Conservation (phyloP, 2,113 vertebrate genomes). For the Gallinago media region DNA sequence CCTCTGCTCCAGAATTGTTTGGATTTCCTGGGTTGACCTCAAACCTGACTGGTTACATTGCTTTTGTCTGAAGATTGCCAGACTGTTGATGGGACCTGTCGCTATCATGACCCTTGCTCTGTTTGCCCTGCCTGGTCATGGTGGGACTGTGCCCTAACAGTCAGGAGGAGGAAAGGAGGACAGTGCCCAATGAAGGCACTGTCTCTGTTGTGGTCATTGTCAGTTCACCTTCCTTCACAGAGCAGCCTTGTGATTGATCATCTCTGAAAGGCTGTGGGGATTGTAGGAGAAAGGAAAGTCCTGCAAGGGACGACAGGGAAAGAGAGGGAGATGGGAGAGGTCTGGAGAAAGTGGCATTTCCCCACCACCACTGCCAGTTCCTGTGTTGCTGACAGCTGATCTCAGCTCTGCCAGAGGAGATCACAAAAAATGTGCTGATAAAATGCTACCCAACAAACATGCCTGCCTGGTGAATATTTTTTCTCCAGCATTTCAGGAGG, state of each 20-base stretch:
- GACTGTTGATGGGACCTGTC: background rate
- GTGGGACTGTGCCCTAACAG: background rate
- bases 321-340: background rate
- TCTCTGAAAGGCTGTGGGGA: background rate
- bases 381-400: background rate
- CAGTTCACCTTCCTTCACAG: background rate
- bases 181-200: background rate
- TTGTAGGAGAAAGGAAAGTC: background rate
- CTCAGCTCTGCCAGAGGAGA: background rate
- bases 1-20: background rate
- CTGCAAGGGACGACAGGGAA: background rate
- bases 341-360: background rate
- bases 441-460: background rate
- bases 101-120: background rate
- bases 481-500: background rate
- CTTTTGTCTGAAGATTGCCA: background rate
- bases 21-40: background rate
- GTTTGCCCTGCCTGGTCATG: background rate
- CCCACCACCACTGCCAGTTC: background rate
- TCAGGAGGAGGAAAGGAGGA: too few species aligned
- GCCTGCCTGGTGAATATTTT: background rate
- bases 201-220: background rate
- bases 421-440: background rate
- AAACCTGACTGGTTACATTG: background rate
- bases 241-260: background rate